Evolutionary conservation across 2,888 invertebrate genomes (phyloP).

Genomic region (Arenicola marina): DNA sequence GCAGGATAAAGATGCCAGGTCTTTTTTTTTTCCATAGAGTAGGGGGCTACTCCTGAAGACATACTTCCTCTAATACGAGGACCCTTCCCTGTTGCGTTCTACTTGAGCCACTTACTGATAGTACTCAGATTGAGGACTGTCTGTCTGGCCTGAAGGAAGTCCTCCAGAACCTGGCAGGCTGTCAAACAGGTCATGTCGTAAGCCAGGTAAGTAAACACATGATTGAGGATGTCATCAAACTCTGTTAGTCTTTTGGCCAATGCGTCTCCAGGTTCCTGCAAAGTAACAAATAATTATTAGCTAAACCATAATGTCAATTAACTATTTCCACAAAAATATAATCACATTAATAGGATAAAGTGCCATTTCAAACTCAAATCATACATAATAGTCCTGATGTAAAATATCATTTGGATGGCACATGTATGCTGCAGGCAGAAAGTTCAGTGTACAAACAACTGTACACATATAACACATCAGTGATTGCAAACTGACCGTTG

Average conservation of each 20-base stretch:
- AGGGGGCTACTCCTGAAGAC: no score
- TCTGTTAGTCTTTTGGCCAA: constrained; percentile 43
- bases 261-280: constrained; percentile 47
- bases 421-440: no score
- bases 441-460: no score
- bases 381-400: no score
- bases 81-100: no score
- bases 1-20: no score
- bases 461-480: no score
- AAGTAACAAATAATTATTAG: neutral
- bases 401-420: no score
- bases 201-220: constrained; percentile 53
- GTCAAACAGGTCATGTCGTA: constrained; percentile 55
- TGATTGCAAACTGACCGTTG: no score
- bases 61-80: no score
- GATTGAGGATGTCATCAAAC: constrained; percentile 52
- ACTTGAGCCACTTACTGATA: constrained; percentile 49
- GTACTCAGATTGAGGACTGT: constrained; percentile 53
- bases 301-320: neutral
- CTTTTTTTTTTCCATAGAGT: no score
- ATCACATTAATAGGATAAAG: neutral
- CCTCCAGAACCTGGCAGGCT: constrained; percentile 57
- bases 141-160: constrained; percentile 54
- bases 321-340: neutral
- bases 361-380: no score